phyloP scores from a whole-genome alignment of 92 coral and sea anemone species.

The Epizoanthus scotinus region DNA sequence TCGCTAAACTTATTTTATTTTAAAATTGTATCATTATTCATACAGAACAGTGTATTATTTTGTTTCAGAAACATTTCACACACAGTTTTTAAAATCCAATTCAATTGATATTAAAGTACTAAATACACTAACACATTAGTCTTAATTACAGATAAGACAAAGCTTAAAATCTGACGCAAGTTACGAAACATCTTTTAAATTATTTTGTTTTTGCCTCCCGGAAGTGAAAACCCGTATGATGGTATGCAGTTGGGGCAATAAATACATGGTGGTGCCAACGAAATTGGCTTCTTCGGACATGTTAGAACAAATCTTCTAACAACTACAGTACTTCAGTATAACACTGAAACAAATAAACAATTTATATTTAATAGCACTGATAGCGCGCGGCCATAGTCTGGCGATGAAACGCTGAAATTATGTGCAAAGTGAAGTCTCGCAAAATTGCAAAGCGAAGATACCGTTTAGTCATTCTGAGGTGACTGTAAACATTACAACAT shows the following conservation, averaged over 20 bases:
- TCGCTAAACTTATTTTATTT: too few relatives aligned
- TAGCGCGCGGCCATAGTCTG: background rate
- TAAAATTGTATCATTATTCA: too few relatives aligned
- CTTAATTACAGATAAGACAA: background rate
- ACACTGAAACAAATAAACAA: slow-evolving; percentile 5
- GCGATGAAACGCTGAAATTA: slow-evolving; percentile 28
- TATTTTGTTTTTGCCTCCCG: slow-evolving; percentile 30
- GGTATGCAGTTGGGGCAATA: background rate
- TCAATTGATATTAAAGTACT: background rate
- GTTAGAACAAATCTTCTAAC: background rate
- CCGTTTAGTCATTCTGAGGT: too few relatives aligned
- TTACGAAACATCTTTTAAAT: background rate
- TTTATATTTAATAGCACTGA: background rate
- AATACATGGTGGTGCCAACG: background rate
- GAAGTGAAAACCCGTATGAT: slow-evolving; percentile 30
- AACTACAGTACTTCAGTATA: background rate
- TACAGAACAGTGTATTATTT: too few relatives aligned
- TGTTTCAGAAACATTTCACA: too few relatives aligned
- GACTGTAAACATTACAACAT: too few relatives aligned
- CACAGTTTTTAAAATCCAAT: background rate
- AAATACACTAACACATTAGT: background rate
- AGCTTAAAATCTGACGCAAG: background rate
- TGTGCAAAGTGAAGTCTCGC: background rate
- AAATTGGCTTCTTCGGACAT: background rate
- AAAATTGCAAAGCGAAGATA: background rate